Base-by-base conservation (phyloP, 2,888 invertebrate genomes). In the Itoplectis maculator region DNA sequence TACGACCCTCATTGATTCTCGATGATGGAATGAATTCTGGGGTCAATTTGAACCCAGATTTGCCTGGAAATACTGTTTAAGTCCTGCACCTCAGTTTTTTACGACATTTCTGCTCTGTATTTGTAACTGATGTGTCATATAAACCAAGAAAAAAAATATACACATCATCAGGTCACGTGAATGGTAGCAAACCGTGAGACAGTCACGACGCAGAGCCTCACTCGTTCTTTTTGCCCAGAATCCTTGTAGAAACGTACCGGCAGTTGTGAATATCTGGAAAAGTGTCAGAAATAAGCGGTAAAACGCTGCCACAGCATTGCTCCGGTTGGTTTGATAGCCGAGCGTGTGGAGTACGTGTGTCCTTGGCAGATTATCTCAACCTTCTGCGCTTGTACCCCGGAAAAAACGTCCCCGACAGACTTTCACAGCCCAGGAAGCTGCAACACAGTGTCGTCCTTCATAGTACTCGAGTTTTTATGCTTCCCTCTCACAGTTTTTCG, bases 271-370 rank as follows among this genome's bases (percentile, higher is more conserved):
- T 69, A 35, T 29, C 73, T 73, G 20, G 40, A 65, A 40, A 73
- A 76, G 76, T 79, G 76, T 82, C 79, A 61, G 70, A 73, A 73
- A 76, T 82, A 79, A 82, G 76, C 66, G 72, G 59, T 29, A 65
- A 73, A 54, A 69, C 70, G 59, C 18, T 76, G 66, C 65, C 9
- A 51, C 37, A 54, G 54, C 75, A 70, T 74, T 79, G 81, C 81
- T 81, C 70, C 84, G 77, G 84, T 86, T 80, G 81, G 84, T 82
- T 86, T 87, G 83, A 87, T 86, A 80, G 84, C 83, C 82, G 78
- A 79, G 63, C 79, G 82, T 66, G 80, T 79, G 72, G 63, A 18
- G 74, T 75, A 83, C 83, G 76, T 75, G 80, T 74, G 23, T 66
- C 45, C 68, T 35, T 5, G 18, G 61, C 68, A 76, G 42, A 72